Evolutionary conservation across 2,888 invertebrate species (phyloP).

Genomic region (Scaeva pyrastri): DNA sequence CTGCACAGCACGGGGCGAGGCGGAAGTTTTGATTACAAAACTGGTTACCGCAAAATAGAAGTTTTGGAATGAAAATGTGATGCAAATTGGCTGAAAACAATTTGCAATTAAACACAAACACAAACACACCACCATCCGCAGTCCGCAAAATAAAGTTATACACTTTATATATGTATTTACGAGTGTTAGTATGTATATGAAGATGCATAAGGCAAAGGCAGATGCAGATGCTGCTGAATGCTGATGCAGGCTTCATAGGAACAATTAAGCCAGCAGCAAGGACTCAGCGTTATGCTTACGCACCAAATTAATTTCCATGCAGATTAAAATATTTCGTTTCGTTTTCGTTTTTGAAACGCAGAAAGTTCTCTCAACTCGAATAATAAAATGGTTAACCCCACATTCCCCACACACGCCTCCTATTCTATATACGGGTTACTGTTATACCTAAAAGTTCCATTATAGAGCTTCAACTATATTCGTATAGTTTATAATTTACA

Average conservation of each 20-base stretch:
- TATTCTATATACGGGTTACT: neutral
- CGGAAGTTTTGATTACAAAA: conserved; percentile 76
- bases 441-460: too few species aligned
- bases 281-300: conserved; percentile 41
- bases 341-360: too few species aligned
- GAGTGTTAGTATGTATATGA: neutral
- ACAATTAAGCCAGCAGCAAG: conserved; percentile 29
- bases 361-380: conserved; percentile 15
- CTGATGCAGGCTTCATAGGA: conserved; percentile 12
- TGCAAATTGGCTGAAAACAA: conserved; percentile 74
- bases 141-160: conserved; percentile 40
- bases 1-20: conserved; percentile 28
- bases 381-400: conserved; percentile 51
- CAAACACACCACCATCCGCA: conserved; percentile 27
- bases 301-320: conserved; percentile 59
- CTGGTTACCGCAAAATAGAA: conserved; percentile 73
- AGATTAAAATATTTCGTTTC: conserved; percentile 57
- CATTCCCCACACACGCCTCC: too few species aligned
- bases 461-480: too few species aligned
- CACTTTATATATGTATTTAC: neutral
- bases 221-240: too few species aligned
- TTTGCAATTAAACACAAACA: conserved; percentile 69
- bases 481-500: neutral
- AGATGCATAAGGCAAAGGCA: neutral
- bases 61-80: conserved; percentile 69